Conservation (phyloP, 2,113 vertebrate genomes). For the Pan troglodytes region NHGRI_mPanTro3-v2.1_pri NC_072401.2:166192501-166193000, state of each 20-base stretch:
- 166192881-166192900: slow-evolving; percentile 24
- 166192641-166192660: not conserved
- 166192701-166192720: slow-evolving; percentile 38
- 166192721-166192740: slow-evolving; percentile 34
- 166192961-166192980: not conserved
- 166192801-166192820: slow-evolving; percentile 38
- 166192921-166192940: slow-evolving; percentile 48
- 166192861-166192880: slow-evolving; percentile 60
- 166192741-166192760: slow-evolving; percentile 19
- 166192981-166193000: slow-evolving; percentile 54
- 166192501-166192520: too few relatives aligned
- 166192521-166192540: too few relatives aligned
- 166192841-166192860: slow-evolving; percentile 63
- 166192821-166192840: slow-evolving; percentile 60
- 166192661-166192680: not conserved
- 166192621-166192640: too few relatives aligned
- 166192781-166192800: slow-evolving; percentile 7
- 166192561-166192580: too few relatives aligned
- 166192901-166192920: slow-evolving; percentile 22
- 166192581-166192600: too few relatives aligned
- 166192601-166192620: too few relatives aligned
- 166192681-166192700: not conserved
- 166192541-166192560: too few relatives aligned
- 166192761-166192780: slow-evolving; percentile 48
- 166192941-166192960: slow-evolving; percentile 64